Base-by-base conservation (phyloP, 2,113 vertebrate species). In the Anarrhichthys ocellatus region DNA sequence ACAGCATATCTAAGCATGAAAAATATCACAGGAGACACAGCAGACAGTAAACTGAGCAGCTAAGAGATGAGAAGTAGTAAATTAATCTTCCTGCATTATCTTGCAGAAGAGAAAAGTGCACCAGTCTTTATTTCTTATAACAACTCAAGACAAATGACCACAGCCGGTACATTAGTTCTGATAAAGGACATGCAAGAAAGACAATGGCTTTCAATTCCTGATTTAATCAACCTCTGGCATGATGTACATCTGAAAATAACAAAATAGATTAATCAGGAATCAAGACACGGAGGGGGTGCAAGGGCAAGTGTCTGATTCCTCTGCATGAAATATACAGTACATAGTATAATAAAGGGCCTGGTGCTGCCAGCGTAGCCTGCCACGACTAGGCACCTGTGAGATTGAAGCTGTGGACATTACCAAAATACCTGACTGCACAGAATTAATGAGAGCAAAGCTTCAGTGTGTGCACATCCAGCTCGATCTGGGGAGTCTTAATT, bases 401-500 rank as follows among this genome's bases (percentile, higher is more conserved):
- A 97, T 97, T 97, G 97, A 97, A 97, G 96, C 96, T 89, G 93
- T 90, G 94, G 95, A 96, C 92, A 94, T 96, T 96, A 96, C 96
- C 95, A 96, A 96, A 97, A 97, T 96, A 96, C 95, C 95, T 89
- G 95, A 95, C 95, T 94, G 94, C 94, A 95, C 94, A 96, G 96
- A 97, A 99, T 97, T 97, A 97, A 99, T 97, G 96, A 96, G 95
- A 78, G 69, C 92, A 48, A 78, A 40, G 85, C 91, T 52, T 80
- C 77, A 42, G 84, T 64, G 63, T 87, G 87, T 83, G 83, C 83
- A 79, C 86, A 84, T 90, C 81, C 82, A 79, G 76, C 70, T 73
- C 70, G 85, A 93, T 97, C 96, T 95, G 96, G 95, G 88, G 96
- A 98, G 96, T 97, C 97, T 97, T 98, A 95, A 98, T 99, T 98